A percentile compares a stretch with the other conserved stretches of the same genome.
phyloP scores from a whole-genome alignment of 2,797 vertebrate genomes.

The Hephaestus fuliginosus region DNA sequence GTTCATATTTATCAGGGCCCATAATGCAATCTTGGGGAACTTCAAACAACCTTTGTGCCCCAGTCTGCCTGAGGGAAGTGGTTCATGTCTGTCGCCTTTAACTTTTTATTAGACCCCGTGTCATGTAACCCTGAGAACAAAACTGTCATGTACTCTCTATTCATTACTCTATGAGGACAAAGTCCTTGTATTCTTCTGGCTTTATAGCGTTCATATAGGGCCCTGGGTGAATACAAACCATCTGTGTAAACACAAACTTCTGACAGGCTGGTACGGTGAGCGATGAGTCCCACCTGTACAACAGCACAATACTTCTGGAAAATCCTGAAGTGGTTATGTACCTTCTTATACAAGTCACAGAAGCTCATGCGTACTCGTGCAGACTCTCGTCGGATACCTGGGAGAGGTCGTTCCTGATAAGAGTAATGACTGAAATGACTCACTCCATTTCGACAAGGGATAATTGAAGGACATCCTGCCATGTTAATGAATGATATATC shows the following conservation, averaged over 20 bases:
- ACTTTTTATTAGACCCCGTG: slow-evolving; percentile 62
- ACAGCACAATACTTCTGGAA: slow-evolving; percentile 52
- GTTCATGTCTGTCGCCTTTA: slow-evolving; percentile 60
- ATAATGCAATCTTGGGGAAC: slow-evolving; percentile 62
- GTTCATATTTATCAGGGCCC: slow-evolving; percentile 62
- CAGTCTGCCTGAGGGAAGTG: slow-evolving; percentile 37
- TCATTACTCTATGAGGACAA: slow-evolving; percentile 62
- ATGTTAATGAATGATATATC: slow-evolving; percentile 80
- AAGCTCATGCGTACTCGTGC: slow-evolving; percentile 24
- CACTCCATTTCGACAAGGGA: slow-evolving; percentile 72
- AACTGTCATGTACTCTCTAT: slow-evolving; percentile 64
- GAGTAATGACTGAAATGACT: slow-evolving; percentile 75
- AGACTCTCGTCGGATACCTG: slow-evolving; percentile 47
- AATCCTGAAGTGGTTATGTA: slow-evolving; percentile 45
- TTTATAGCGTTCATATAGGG: slow-evolving; percentile 68
- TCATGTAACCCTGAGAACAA: slow-evolving; percentile 70
- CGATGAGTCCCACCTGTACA: slow-evolving; percentile 76
- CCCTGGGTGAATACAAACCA: slow-evolving; percentile 78
- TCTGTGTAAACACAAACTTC: slow-evolving; percentile 79
- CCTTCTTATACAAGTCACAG: slow-evolving; percentile 54
- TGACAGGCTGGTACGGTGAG: slow-evolving; percentile 66
- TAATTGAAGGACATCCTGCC: slow-evolving; percentile 82
- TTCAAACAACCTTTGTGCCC: slow-evolving; percentile 54
- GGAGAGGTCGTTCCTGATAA: slow-evolving; percentile 64
- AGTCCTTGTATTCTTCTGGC: slow-evolving; percentile 50